These are phyloP conservation scores for Drosophila quadrilineata DNA, from an alignment of 1,140 invertebrate species.

Conservation along the genomic window DNA sequence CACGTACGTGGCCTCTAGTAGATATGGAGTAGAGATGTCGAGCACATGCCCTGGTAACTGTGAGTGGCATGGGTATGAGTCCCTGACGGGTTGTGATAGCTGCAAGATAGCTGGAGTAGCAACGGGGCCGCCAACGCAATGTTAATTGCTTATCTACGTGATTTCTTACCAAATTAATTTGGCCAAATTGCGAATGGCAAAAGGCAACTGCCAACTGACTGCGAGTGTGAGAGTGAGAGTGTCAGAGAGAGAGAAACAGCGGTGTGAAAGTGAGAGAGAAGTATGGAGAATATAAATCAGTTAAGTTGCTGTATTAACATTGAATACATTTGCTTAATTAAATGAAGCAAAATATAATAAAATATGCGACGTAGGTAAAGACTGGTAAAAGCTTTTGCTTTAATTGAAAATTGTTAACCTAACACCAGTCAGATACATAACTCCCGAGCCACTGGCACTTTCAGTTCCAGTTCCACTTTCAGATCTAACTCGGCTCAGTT, in stretches of 20 bases:
- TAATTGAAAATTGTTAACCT: constrained; percentile 62
- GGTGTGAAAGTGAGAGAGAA: constrained; percentile 16
- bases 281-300: constrained; percentile 57
- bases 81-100: too few species aligned
- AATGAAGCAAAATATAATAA: constrained; percentile 48
- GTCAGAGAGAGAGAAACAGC: constrained; percentile 16
- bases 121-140: constrained; percentile 45
- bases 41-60: too few species aligned
- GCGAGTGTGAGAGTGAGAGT: too few species aligned
- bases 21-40: too few species aligned
- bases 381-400: constrained; percentile 61
- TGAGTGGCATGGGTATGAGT: too few species aligned
- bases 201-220: constrained; percentile 15
- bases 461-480: too few species aligned
- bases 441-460: too few species aligned
- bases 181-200: constrained; percentile 67
- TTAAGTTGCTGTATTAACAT: constrained; percentile 79
- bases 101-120: neutral
- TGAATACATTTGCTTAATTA: constrained; percentile 78
- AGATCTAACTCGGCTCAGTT: too few species aligned
- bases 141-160: constrained; percentile 81
- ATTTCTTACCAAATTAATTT: constrained; percentile 81
- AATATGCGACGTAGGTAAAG: constrained; percentile 25
- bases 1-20: constrained; percentile 67
- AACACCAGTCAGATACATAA: too few species aligned